Percentiles rank a stretch among this genome's conserved stretches.
These are phyloP conservation scores for Simalia tracyae DNA, from an alignment of 2,797 vertebrate species.

Conservation along the genomic window DNA sequence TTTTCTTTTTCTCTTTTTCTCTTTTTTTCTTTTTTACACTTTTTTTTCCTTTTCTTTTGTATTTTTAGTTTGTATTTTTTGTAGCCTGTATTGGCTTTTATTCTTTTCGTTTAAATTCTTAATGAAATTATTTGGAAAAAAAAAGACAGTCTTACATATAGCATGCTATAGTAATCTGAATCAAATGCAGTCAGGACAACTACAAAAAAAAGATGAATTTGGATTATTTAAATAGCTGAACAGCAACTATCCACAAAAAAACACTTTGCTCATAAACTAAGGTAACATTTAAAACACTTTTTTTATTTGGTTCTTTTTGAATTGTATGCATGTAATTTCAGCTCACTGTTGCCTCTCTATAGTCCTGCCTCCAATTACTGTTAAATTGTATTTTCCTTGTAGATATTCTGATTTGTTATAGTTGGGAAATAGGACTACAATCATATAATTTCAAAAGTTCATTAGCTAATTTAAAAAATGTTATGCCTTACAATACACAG, in stretches of 20 bases:
- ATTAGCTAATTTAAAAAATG: slow-evolving; percentile 41
- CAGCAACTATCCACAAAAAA: not conserved
- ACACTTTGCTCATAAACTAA: not conserved
- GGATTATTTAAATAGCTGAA: not conserved
- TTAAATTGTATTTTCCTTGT: slow-evolving; percentile 28
- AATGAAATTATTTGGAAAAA: too few species aligned
- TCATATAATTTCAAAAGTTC: slow-evolving; percentile 22
- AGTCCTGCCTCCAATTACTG: slow-evolving; percentile 24
- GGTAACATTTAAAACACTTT: not conserved
- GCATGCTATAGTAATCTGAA: not conserved
- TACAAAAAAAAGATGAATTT: not conserved
- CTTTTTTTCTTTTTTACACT: too few species aligned
- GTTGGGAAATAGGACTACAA: slow-evolving; percentile 25
- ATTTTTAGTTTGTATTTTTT: too few species aligned
- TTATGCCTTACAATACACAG: slow-evolving; percentile 9
- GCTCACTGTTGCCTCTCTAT: not conserved
- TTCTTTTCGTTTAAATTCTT: too few species aligned
- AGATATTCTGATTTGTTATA: slow-evolving; percentile 39
- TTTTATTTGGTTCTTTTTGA: not conserved
- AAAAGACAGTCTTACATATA: not conserved
- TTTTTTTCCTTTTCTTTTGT: too few species aligned
- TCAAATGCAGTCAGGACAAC: not conserved
- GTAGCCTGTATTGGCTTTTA: too few species aligned
- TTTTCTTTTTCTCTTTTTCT: too few species aligned
- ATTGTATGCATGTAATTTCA: not conserved